phyloP scores from a whole-genome alignment of 2,888 invertebrate species.

The Dastarcus helophoroides region DNA sequence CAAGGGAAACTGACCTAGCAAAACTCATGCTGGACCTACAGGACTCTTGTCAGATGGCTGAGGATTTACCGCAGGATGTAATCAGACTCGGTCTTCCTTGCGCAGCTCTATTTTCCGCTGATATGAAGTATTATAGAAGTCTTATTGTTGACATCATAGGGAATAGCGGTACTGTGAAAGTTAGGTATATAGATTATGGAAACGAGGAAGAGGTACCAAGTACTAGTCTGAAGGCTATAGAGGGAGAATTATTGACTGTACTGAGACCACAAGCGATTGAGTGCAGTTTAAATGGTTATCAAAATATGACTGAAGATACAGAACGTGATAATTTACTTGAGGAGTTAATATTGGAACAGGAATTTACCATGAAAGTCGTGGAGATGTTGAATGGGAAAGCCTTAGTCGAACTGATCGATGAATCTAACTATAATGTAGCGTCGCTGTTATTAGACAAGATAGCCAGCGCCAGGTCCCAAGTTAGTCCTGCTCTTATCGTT shows the following conservation, averaged over 20 bases:
- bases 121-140: constrained; percentile 86
- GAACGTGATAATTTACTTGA: constrained; percentile 53
- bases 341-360: constrained; percentile 55
- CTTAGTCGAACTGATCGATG: constrained; percentile 52
- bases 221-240: constrained; percentile 50
- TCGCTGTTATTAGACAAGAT: constrained; percentile 31
- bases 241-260: constrained; percentile 47
- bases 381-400: constrained; percentile 43
- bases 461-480: constrained; percentile 29
- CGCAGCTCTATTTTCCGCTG: constrained; percentile 68
- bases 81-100: constrained; percentile 48
- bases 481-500: constrained; percentile 27
- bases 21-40: constrained; percentile 58
- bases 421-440: constrained; percentile 33
- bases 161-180: constrained; percentile 35
- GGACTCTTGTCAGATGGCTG: constrained; percentile 40
- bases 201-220: constrained; percentile 71
- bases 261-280: constrained; percentile 65
- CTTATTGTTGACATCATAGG: constrained; percentile 44
- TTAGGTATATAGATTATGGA: constrained; percentile 91
- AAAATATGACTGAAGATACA: constrained; percentile 43
- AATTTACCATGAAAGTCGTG: constrained; percentile 46
- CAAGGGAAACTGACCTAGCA: constrained; percentile 47
- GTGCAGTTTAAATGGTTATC: constrained; percentile 60
- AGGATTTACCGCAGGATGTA: neutral